Evolutionary conservation across 2,113 vertebrate species (phyloP), one percentile per base, ranked within the genome.

Genomic region (Passerina amoena): DNA sequence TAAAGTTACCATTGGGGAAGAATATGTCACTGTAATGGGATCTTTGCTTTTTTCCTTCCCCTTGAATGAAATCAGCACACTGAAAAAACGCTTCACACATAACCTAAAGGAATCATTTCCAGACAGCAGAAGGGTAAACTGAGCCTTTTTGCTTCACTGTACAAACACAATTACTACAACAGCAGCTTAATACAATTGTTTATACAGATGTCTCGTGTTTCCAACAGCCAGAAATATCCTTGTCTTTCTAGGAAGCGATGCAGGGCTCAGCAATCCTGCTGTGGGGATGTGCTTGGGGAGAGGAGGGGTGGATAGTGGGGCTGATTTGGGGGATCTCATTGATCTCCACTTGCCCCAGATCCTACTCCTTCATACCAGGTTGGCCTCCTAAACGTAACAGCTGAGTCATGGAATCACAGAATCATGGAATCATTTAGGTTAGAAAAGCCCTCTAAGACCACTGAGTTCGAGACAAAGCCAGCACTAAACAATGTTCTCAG

Each of bases 51-150:
- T 53, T 56, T 33, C 14, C 30, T 11, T n/a, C 44, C 88, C 47
- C 70, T 38, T 38, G 70, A 96, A 96, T 94, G 87, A 92, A 96
- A 86, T 94, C 93, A 93, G 87, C 10, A 45, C 78, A 5, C 70
- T 42, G 69, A 83, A 87, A 84, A 88, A 94, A 81, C 1, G 50
- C 89, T 95, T 82, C 53, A 3, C 70, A 72, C 51, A 88, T 96
- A 90, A 96, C 95, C 96, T 96, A 86, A 65, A 97, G 96, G 90
- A 96, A 96, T 95, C 81, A 80, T 92, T 96, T 96, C 81, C 95
- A 92, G 86, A 91, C 89, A 84, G 66, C 87, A 77, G 63, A 93
- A 63, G 84, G 90, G 90, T 90, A 96, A 96, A 91, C 82, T 59
- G 82, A 97, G 91, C 87, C 87, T 95, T 94, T 92, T 94, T 96